Evolutionary conservation across 2,113 vertebrate genomes (phyloP).

Genomic region (Apaloderma vittatum): DNA sequence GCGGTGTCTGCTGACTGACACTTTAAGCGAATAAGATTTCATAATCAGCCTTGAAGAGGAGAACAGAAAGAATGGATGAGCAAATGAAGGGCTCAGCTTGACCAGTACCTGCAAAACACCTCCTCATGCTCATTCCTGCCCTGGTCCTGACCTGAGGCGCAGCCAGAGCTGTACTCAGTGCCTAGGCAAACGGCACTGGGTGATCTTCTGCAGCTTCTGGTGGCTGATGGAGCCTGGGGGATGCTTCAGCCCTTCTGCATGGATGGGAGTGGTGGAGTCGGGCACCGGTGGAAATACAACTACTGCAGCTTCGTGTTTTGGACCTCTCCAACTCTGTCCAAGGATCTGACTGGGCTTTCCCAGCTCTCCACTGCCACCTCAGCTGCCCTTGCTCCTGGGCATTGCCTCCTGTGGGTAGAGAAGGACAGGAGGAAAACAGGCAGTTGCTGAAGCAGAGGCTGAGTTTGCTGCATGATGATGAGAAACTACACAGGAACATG

Average conservation of each 20-base stretch:
- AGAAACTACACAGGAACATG: background rate
- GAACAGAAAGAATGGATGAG: background rate
- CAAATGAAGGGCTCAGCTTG: fast-evolving
- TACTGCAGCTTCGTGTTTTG: background rate
- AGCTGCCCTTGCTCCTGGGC: background rate
- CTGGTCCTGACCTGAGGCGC: fast-evolving
- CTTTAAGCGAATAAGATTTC: background rate
- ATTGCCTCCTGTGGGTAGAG: fast-evolving
- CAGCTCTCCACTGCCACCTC: background rate
- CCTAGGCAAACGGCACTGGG: background rate
- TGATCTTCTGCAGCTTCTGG: background rate
- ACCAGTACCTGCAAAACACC: background rate
- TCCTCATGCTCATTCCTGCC: background rate
- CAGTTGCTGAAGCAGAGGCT: background rate
- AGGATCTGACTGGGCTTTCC: background rate
- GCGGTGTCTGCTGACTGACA: background rate
- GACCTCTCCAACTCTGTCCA: background rate
- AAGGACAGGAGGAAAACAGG: background rate
- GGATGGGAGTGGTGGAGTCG: fast-evolving
- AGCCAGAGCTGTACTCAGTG: fast-evolving
- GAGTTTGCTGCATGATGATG: background rate
- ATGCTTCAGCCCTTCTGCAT: background rate
- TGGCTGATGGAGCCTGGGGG: background rate
- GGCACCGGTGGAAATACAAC: background rate
- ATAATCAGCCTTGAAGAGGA: background rate